These are phyloP conservation scores for Erpobdella octoculata DNA, from an alignment of 2,888 invertebrate species.

Conservation along the genomic window DNA sequence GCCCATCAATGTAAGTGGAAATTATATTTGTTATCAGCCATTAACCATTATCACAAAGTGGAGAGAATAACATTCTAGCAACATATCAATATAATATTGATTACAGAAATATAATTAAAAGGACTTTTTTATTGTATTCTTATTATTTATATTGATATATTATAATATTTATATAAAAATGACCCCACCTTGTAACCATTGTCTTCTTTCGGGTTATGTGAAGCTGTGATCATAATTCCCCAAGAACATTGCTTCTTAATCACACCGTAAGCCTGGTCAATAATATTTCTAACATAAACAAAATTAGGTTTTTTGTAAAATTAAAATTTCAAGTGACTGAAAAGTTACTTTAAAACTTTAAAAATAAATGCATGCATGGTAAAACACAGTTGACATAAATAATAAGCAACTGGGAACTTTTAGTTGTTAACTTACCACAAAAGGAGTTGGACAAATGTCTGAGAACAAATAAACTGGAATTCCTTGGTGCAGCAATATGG, in stretches of 20 bases:
- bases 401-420: not conserved
- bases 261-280: slow-evolving; percentile 67
- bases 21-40: too few relatives aligned
- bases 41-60: too few relatives aligned
- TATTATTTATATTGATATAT: too few relatives aligned
- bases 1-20: too few relatives aligned
- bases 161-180: too few relatives aligned
- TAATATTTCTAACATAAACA: too few relatives aligned
- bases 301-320: too few relatives aligned
- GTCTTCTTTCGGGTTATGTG: slow-evolving; percentile 88
- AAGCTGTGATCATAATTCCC: slow-evolving; percentile 89
- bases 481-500: slow-evolving; percentile 68
- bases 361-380: too few relatives aligned
- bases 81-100: too few relatives aligned
- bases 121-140: not conserved
- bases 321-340: too few relatives aligned
- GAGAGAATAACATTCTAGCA: not conserved
- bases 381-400: not conserved
- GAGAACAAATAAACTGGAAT: slow-evolving; percentile 75
- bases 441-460: slow-evolving; percentile 78
- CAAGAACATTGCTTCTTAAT: slow-evolving; percentile 66
- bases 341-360: too few relatives aligned
- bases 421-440: slow-evolving; percentile 60
- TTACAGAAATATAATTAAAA: not conserved
- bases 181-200: slow-evolving; percentile 96